Percentiles rank a stretch among this genome's conserved stretches.
Conservation (phyloP, 1,140 invertebrate species). For the fruit fly (Drosophila melanogaster) region DNA sequence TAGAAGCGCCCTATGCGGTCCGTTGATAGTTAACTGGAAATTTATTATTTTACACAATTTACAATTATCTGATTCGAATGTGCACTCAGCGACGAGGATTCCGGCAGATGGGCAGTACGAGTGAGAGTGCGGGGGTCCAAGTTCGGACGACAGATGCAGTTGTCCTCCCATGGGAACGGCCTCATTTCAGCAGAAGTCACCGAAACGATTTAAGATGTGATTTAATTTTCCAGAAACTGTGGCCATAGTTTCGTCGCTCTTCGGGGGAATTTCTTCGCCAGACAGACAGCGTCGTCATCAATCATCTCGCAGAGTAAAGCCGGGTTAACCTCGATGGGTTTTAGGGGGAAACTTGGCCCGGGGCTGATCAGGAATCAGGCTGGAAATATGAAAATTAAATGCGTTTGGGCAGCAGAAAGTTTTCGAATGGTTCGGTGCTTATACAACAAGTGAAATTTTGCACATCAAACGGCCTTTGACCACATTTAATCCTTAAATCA, state of each 20-base stretch:
- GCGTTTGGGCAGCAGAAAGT: conserved; percentile 4
- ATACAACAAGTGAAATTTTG: neutral
- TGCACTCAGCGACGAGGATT: conserved; percentile 45
- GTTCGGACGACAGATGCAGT: conserved; percentile 28
- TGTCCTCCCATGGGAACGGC: conserved; percentile 24
- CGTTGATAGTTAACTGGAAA: conserved; percentile 79
- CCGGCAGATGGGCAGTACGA: neutral
- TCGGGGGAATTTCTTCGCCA: conserved; percentile 17
- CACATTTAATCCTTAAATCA: neutral
- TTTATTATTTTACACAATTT: conserved; percentile 84
- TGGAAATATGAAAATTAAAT: conserved; percentile 35
- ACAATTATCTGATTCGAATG: conserved; percentile 83
- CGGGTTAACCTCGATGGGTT: conserved; percentile 31
- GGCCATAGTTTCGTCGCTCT: conserved; percentile 10
- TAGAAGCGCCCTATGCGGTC: conserved; percentile 76
- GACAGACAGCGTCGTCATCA: conserved; percentile 33
- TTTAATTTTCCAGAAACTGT: conserved; percentile 61
- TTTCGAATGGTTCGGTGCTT: neutral
- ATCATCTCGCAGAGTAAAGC: conserved; percentile 29
- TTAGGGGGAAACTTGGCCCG: neutral
- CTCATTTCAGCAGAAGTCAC: conserved; percentile 58
- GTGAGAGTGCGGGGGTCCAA: neutral
- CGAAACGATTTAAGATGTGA: conserved; percentile 70
- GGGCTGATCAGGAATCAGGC: conserved; percentile 11
- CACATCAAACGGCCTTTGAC: neutral